These are phyloP conservation scores for Cephus rjabovi DNA, from an alignment of 2,888 invertebrate genomes.

Conservation along the genomic window DNA sequence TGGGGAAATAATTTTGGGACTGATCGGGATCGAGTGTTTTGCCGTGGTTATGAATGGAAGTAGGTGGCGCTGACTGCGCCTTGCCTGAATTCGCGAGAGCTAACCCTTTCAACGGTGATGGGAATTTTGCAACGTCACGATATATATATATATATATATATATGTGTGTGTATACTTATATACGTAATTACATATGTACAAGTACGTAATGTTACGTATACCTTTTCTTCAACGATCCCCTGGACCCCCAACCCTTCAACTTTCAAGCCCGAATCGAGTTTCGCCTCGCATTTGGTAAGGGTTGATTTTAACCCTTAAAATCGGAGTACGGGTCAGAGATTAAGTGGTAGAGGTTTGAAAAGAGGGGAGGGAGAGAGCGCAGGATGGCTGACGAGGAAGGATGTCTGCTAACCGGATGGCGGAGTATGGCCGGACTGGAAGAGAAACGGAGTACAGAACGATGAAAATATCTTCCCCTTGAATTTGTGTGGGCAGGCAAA, in stretches of 20 bases:
- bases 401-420: background rate
- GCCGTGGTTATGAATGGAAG: too few species aligned
- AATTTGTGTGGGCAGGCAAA: background rate
- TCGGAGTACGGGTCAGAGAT: constrained; percentile 8
- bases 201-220: too few species aligned
- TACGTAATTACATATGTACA: background rate
- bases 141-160: too few species aligned
- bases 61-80: too few species aligned
- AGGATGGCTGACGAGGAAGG: background rate
- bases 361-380: constrained; percentile 2
- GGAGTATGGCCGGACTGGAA: background rate
- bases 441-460: background rate
- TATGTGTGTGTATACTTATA: background rate
- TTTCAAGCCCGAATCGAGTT: background rate
- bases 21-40: too few species aligned
- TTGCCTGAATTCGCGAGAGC: fast-evolving
- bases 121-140: too few species aligned
- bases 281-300: background rate
- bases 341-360: constrained; percentile 6
- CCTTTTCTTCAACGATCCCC: too few species aligned
- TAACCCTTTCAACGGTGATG: too few species aligned
- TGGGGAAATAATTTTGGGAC: too few species aligned
- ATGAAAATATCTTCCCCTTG: background rate
- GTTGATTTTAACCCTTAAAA: constrained; percentile 10
- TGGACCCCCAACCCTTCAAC: background rate